Conservation (phyloP, 2,797 vertebrate species). For the Anisognathus igniventris region DNA sequence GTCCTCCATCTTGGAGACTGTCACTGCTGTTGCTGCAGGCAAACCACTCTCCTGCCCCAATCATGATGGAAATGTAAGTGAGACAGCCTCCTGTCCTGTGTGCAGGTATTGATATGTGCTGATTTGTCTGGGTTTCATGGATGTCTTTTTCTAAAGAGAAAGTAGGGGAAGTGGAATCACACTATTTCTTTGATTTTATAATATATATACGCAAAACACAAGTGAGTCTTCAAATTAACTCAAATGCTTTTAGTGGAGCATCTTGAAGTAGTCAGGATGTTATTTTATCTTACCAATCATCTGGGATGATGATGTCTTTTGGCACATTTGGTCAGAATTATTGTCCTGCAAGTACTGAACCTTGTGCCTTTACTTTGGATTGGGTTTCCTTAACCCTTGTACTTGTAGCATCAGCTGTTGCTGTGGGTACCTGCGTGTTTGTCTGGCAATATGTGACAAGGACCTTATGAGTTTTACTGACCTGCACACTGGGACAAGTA, state of each 20-base stretch:
- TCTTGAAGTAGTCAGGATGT: not conserved
- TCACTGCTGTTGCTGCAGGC: slow-evolving; percentile 83
- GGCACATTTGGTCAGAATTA: not conserved
- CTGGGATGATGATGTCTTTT: not conserved
- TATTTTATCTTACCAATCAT: not conserved
- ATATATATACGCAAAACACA: not conserved
- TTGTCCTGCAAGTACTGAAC: not conserved
- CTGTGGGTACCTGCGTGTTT: not conserved
- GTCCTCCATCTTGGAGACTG: slow-evolving; percentile 82
- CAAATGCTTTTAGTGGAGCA: not conserved
- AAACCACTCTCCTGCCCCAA: slow-evolving; percentile 94
- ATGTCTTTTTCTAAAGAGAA: not conserved
- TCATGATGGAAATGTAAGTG: slow-evolving; percentile 92
- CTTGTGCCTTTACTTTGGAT: not conserved
- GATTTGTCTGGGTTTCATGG: not conserved
- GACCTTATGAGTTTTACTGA: not conserved
- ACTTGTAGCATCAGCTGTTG: not conserved
- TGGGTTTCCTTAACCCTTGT: not conserved
- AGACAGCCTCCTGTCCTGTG: not conserved
- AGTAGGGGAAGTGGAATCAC: not conserved
- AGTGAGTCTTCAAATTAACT: not conserved
- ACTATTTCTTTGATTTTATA: not conserved
- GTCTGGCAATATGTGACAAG: not conserved
- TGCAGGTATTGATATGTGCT: not conserved
- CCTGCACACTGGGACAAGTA: not conserved